These are phyloP conservation scores for Pseudochirops cupreus DNA, from an alignment of 2,797 vertebrate genomes.

Conservation along the genomic window DNA sequence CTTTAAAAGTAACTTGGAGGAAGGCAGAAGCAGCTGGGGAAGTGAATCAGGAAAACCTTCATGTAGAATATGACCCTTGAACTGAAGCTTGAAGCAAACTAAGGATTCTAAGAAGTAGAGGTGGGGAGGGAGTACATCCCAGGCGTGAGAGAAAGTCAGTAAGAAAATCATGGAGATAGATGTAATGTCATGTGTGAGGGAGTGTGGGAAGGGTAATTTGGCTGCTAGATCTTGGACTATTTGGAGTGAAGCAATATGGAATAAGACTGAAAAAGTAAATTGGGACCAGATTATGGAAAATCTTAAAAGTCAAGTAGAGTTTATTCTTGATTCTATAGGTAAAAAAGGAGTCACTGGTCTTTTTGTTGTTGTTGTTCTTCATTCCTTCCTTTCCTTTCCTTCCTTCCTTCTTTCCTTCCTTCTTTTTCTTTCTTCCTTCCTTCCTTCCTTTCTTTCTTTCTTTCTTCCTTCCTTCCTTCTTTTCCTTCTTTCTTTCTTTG, in stretches of 20 bases:
- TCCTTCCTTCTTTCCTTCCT: no score
- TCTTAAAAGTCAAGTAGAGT: neutral
- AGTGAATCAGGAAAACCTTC: neutral
- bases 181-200: neutral
- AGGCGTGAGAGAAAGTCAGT: neutral
- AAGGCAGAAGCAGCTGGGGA: neutral
- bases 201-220: neutral
- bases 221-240: neutral
- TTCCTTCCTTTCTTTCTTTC: no score
- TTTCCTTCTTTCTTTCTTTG: no score
- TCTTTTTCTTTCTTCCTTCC: no score
- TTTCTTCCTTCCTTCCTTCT: no score
- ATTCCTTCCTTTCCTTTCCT: no score
- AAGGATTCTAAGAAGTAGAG: neutral
- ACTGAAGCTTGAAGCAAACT: neutral
- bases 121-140: neutral
- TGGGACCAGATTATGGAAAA: neutral
- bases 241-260: neutral
- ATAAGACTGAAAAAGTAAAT: neutral
- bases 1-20: neutral
- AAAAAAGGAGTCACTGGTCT: neutral
- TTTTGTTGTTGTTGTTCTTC: neutral
- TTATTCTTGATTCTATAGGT: neutral
- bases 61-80: neutral
- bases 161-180: neutral